Evolutionary conservation across 2,888 invertebrate species (phyloP).

Genomic region (Rhagonycha fulva): DNA sequence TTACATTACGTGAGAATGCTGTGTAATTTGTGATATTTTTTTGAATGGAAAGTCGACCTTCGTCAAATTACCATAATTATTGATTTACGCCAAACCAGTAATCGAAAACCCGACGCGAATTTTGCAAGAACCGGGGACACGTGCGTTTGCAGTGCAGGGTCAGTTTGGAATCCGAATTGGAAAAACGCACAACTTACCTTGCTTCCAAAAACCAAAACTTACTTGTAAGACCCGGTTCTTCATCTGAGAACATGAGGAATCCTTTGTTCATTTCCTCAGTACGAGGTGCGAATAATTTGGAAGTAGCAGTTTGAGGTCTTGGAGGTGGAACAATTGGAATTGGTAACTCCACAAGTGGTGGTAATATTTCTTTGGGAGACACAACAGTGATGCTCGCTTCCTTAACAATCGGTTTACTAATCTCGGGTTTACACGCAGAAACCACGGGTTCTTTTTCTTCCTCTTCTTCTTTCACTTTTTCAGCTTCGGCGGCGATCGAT

Average conservation of each 20-base stretch:
- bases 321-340: conserved; percentile 37
- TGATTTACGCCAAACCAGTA: not conserved
- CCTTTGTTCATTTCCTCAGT: conserved; percentile 94
- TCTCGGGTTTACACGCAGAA: conserved; percentile 24
- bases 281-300: conserved; percentile 78
- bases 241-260: conserved; percentile 85
- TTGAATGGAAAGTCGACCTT: not conserved
- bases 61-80: not conserved
- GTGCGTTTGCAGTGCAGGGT: not conserved
- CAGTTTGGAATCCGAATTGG: not conserved
- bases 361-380: conserved; percentile 4
- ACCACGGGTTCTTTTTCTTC: conserved; percentile 31
- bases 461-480: conserved; percentile 14
- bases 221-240: conserved; percentile 84
- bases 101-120: not conserved
- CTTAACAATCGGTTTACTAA: not conserved
- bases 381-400: not conserved
- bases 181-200: not conserved
- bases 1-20: not conserved
- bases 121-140: not conserved
- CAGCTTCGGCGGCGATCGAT: conserved; percentile 39
- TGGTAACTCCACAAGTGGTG: conserved; percentile 18
- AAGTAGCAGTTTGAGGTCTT: conserved; percentile 69
- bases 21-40: not conserved
- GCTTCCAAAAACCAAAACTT: conserved; percentile 57